Evolutionary conservation across 2,113 vertebrate genomes (phyloP), one percentile per base, ranked within the genome.

Genomic region (Vidua chalybeata): DNA sequence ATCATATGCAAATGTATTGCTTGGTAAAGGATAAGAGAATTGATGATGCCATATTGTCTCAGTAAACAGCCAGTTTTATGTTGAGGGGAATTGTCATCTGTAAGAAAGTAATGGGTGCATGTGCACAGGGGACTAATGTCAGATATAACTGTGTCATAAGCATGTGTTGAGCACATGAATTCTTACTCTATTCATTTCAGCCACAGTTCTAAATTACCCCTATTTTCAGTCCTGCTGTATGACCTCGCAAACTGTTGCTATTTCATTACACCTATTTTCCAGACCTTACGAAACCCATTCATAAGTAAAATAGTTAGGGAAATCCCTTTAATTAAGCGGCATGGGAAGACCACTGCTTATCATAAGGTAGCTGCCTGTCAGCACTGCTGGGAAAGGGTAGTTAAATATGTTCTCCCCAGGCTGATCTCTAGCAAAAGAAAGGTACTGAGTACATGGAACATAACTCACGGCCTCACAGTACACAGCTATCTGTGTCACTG

Each of bases 361-460:
- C 73, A 24, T 35, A 56, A 87, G 28, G 51, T 72, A 78, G 46
- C 56, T 92, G 79, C n/a, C 68, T 89, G 51, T 71, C 58, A 58
- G 27, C 64, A 26, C 49, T 62, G 35, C 35, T 91, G 51, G 49
- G 67, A 89, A 81, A 83, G 8, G 9, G 4, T 37, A 17, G 45
- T 48, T 92, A 37, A 77, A 45, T 79, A 14, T 48, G 33, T 73
- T 64, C 30, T 73, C 43, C 28, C 56, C 37, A n/a, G 1, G 3
- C 24, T 92, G 59, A 56, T 84, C 58, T 67, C 43, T 76, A 46
- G 45, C 49, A 77, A 91, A 91, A 93, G n/a, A 49, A 68, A 67
- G 22, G 39, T 71, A 22, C 27, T 58, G 55, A 48, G 17, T 51
- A 19, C 0, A 0, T 91, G 69, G 64, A 81, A n/a, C 0, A 0